Evolutionary conservation across 2,888 invertebrate species (phyloP), one percentile per base, ranked within the genome.

Genomic region (Adelognathus sp.): DNA sequence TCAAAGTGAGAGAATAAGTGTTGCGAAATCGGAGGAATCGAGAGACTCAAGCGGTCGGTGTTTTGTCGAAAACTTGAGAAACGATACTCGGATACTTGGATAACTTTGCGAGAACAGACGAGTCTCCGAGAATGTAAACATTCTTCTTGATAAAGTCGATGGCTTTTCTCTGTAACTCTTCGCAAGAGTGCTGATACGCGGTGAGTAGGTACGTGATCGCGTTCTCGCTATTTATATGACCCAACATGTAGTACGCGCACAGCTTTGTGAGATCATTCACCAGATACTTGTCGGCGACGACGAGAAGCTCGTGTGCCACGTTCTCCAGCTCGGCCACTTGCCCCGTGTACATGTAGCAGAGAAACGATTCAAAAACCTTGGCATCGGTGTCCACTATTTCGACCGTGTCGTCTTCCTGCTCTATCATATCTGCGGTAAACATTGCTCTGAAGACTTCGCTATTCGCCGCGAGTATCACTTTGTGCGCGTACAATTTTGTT

Each of bases 271-370:
- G 41, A 16, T 41, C 29, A 1, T 16, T n/a, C 9, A 67, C 41
- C n/a, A 29, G 16, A 56, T 67, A 67, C 41, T 54, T 41, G 41
- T 67, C 41, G 11, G 67, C 67, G 9, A 67, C 54, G 16, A 56
- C 11, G 11, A 67, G 41, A 0, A 67, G 21, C 4, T 44, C 41
- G 14, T 39, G 9, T 2, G 29, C 56, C 1, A 56, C 16, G 6
- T 16, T 14, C 0, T 11, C 18, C 9, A 67, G 11, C 14, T 56
- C 16, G 16, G 16, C 7, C 1, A 67, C 11, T 56, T 52, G 1
- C 5, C 56, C 56, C 1, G 67, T 41, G n/a, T 56, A 67, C 27
- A 67, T 18, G 44, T 31, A 67, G 27, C 16, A 27, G 3, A 67
- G 54, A 67, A 67, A 67, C 24, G n/a, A 18, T 3, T 41, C 27